Percentiles rank a stretch among this genome's conserved stretches.
These are phyloP conservation scores for Lampropteryx suffumata DNA, from an alignment of 2,888 invertebrate genomes.

Conservation along the genomic window DNA sequence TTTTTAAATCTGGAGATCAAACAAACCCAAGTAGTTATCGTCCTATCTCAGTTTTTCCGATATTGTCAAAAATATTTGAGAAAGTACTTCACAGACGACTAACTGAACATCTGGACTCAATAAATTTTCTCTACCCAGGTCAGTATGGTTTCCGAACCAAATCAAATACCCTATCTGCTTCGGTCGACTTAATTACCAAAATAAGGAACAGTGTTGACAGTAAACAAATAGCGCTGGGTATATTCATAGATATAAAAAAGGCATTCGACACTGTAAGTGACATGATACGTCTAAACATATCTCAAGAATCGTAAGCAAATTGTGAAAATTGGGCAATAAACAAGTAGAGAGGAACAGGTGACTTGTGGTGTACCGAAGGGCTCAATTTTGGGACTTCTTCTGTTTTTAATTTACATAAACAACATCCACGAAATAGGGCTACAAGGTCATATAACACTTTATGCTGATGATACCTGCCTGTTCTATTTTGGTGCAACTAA, in stretches of 20 bases:
- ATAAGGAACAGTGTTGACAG: background rate
- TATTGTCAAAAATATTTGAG: background rate
- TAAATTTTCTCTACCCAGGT: background rate
- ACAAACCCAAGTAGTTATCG: background rate
- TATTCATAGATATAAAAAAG: background rate
- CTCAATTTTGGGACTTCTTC: constrained; percentile 17
- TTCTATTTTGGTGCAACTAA: constrained; percentile 6
- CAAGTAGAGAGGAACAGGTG: background rate
- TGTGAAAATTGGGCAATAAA: background rate
- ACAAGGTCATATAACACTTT: constrained; percentile 15
- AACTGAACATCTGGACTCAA: background rate
- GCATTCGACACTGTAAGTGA: background rate
- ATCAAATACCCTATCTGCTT: background rate
- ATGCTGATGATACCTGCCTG: constrained; percentile 6
- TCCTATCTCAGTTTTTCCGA: background rate
- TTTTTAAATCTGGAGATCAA: background rate
- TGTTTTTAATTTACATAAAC: constrained; percentile 19
- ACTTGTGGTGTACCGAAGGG: constrained; percentile 17
- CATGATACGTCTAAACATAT: background rate
- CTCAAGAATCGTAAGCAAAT: background rate
- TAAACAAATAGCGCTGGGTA: background rate
- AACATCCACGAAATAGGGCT: constrained; percentile 4
- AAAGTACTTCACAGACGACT: background rate
- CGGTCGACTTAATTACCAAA: background rate
- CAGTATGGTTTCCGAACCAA: background rate